phyloP scores from a whole-genome alignment of 2,797 vertebrate genomes.

The Selene dorsalis region DNA sequence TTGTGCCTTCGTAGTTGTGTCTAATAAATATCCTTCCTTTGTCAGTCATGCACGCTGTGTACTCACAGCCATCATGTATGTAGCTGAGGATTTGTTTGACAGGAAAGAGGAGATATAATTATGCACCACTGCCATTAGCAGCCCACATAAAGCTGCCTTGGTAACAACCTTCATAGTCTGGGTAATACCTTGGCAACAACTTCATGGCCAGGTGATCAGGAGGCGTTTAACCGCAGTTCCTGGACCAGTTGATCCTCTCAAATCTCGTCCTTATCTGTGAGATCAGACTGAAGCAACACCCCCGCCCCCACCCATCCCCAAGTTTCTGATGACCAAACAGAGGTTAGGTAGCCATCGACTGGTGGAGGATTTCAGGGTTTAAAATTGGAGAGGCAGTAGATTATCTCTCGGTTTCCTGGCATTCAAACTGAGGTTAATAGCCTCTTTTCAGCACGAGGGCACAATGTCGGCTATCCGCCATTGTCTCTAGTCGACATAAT shows the following conservation, averaged over 20 bases:
- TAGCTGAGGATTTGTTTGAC: constrained; percentile 8
- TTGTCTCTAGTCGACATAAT: constrained; percentile 57
- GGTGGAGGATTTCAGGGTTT: constrained; percentile 53
- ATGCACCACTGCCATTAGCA: constrained; percentile 24
- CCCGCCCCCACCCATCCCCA: too few relatives aligned
- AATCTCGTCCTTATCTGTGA: constrained; percentile 37
- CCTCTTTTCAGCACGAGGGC: constrained; percentile 53
- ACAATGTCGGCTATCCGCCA: constrained; percentile 41
- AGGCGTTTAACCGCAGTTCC: constrained; percentile 20
- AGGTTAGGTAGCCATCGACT: constrained; percentile 34
- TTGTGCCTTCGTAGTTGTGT: neutral
- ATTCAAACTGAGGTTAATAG: constrained; percentile 65
- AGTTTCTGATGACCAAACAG: constrained; percentile 8
- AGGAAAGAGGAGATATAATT: neutral
- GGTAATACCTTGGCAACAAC: constrained; percentile 47
- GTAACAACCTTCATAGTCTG: constrained; percentile 69
- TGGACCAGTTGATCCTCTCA: constrained; percentile 28
- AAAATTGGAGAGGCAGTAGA: constrained; percentile 47
- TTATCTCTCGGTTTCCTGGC: constrained; percentile 55
- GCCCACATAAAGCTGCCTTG: constrained; percentile 70
- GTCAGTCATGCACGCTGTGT: neutral
- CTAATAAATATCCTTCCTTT: neutral
- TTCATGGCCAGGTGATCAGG: constrained; percentile 32
- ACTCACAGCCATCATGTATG: neutral
- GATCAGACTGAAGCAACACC: constrained; percentile 31